These are phyloP conservation scores for Cepaea hortensis DNA, from an alignment of 2,888 invertebrate genomes.

Conservation along the genomic window DNA sequence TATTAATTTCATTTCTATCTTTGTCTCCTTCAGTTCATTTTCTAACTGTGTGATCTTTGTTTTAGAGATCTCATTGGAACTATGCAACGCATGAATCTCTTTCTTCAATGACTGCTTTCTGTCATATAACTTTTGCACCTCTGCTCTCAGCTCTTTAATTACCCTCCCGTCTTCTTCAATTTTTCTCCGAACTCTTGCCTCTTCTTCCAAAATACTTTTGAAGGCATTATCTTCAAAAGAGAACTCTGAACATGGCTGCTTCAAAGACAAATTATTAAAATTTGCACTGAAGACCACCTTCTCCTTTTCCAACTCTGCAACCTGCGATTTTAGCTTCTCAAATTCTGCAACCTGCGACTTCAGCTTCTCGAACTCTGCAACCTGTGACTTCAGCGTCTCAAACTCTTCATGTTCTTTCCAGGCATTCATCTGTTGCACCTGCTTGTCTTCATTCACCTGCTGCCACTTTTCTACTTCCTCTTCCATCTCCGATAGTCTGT, in stretches of 20 bases:
- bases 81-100: slow-evolving; percentile 2
- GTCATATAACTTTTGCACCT: slow-evolving; percentile 47
- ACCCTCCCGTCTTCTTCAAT: slow-evolving; percentile 41
- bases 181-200: slow-evolving; percentile 34
- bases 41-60: slow-evolving; percentile 21
- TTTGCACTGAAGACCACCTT: slow-evolving; percentile 36
- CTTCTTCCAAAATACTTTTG: slow-evolving; percentile 35
- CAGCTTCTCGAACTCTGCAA: slow-evolving; percentile 45
- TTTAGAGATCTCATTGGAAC: background rate
- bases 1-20: background rate
- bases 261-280: slow-evolving; percentile 4
- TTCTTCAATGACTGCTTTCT: slow-evolving; percentile 22
- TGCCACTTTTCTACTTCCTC: slow-evolving; percentile 55
- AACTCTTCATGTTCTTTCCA: slow-evolving; percentile 36
- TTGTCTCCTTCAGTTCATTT: slow-evolving; percentile 14
- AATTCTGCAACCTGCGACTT: slow-evolving; percentile 49
- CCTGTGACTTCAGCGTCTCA: slow-evolving; percentile 25
- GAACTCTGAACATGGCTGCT: background rate
- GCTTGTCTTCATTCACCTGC: slow-evolving; percentile 53
- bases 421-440: slow-evolving; percentile 46
- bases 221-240: slow-evolving; percentile 36
- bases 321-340: slow-evolving; percentile 47
- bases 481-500: slow-evolving; percentile 54
- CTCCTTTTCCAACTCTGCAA: slow-evolving; percentile 46
- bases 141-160: slow-evolving; percentile 41